Evolutionary conservation across 2,888 invertebrate species (phyloP), one percentile per base, ranked within the genome.

Genomic region (Xestia xanthographa): DNA sequence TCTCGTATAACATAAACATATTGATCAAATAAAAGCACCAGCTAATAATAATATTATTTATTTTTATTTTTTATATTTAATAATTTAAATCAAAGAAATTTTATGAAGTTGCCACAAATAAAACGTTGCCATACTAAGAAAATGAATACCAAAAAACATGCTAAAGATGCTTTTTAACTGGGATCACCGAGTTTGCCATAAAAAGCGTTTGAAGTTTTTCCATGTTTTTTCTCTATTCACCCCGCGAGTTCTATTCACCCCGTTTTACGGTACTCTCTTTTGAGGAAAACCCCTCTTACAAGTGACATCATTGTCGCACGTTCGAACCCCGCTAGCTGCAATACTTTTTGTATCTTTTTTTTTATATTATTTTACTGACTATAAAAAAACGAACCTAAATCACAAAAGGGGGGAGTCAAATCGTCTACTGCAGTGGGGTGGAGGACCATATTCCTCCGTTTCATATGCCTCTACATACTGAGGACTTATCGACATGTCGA

Each of bases 351-450:
- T 17, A 48, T 48, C n/a, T 17, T 48, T 20, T 29, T 14, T 22
- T n/a, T 0, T 5, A 34, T 26, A 26, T 20, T 58, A 29, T 29
- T 58, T 58, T 29, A 1, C 1, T 9, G 29, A 29, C 3, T 0
- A 6, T 17, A 29, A 29, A 58, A 34, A 34, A 29, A 56, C 17
- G 34, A 43, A 20, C 0, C 1, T 12, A 6, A 20, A 0, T 20
- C 0, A 17, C 1, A 60, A 70, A 72, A 17, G 17, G 17, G 56
- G 34, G 38, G 17, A 60, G 80, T 80, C 79, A 65, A 79, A 80
- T 65, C 0, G 11, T 79, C 73, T 79, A 80, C 79, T 48, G 0
- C 80, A 79, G 80, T 66, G 72, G 68, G 29, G 43, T 68, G 38
- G 66, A 63, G 79, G 56, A 26, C 9, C 48, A 29, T 9, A 6